Evolutionary conservation across 2,797 vertebrate species (phyloP).

Genomic region (Amblyraja radiata): DNA sequence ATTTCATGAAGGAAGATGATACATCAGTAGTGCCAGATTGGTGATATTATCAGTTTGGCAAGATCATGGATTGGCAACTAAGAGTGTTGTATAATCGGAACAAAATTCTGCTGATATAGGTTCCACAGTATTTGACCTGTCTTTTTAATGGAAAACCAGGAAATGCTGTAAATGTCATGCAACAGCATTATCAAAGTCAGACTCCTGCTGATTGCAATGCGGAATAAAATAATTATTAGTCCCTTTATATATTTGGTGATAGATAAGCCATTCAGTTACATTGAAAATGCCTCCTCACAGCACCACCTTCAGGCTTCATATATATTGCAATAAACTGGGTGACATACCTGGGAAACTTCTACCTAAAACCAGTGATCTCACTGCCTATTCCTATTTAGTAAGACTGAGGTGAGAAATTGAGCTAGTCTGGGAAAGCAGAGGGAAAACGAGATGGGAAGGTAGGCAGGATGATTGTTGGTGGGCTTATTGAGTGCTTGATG

Average conservation of each 20-base stretch:
- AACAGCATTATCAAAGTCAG: background rate
- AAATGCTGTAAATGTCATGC: background rate
- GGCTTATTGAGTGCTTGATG: background rate
- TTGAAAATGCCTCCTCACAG: background rate
- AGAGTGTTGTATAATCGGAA: background rate
- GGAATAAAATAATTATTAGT: background rate
- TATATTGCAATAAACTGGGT: background rate
- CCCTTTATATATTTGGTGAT: background rate
- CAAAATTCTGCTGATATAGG: background rate
- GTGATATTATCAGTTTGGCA: background rate
- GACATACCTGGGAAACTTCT: background rate
- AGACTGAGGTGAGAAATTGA: background rate
- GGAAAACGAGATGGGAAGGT: background rate
- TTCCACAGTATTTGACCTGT: background rate
- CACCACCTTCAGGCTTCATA: background rate
- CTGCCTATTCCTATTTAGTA: background rate
- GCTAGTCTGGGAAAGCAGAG: background rate
- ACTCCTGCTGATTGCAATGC: background rate
- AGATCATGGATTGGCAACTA: background rate
- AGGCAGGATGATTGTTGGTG: background rate
- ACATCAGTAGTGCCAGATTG: background rate
- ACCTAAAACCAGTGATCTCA: background rate
- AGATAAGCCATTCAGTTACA: background rate
- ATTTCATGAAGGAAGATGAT: background rate
- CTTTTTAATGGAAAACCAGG: background rate